Evolutionary conservation across 1,140 invertebrate species (phyloP).

Genomic region (Homalodisca vitripennis): DNA sequence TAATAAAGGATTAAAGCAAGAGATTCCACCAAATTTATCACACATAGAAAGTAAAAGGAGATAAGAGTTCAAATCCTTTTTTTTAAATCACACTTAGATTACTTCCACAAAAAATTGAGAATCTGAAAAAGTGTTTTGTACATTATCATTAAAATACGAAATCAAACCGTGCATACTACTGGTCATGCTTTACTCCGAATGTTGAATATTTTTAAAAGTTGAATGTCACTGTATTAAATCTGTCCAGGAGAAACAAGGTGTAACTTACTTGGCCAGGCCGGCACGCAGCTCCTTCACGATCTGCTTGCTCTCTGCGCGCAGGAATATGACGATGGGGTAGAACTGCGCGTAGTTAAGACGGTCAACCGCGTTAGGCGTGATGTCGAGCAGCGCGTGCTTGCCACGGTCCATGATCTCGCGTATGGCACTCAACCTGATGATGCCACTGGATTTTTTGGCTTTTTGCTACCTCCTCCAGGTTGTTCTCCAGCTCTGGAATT

Average conservation of each 20-base stretch:
- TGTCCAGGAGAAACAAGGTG: not conserved
- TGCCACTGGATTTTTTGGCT: conserved; percentile 72
- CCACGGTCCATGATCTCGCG: conserved; percentile 90
- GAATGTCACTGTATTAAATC: not conserved
- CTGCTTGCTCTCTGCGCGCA: conserved; percentile 93
- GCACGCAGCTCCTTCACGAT: conserved; percentile 91
- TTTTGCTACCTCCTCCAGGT: conserved; percentile 70
- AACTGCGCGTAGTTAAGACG: conserved; percentile 97
- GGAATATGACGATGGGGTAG: conserved; percentile 96
- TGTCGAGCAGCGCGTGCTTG: conserved; percentile 93
- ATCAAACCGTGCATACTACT: not conserved
- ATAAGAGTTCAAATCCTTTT: too few relatives aligned
- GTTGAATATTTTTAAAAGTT: not conserved
- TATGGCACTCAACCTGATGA: conserved; percentile 92
- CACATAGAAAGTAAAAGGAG: too few relatives aligned
- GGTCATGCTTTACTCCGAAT: not conserved
- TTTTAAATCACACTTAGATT: not conserved
- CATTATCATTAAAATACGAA: not conserved
- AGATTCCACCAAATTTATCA: too few relatives aligned
- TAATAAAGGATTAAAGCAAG: too few relatives aligned
- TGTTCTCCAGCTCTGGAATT: conserved; percentile 74
- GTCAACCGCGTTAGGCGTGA: conserved; percentile 96
- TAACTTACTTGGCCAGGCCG: conserved; percentile 73
- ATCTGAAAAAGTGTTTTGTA: not conserved
- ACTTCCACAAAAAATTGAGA: not conserved